Evolutionary conservation across 2,888 invertebrate species (phyloP), one percentile per base, ranked within the genome.

Genomic region (Cephus rjabovi): DNA sequence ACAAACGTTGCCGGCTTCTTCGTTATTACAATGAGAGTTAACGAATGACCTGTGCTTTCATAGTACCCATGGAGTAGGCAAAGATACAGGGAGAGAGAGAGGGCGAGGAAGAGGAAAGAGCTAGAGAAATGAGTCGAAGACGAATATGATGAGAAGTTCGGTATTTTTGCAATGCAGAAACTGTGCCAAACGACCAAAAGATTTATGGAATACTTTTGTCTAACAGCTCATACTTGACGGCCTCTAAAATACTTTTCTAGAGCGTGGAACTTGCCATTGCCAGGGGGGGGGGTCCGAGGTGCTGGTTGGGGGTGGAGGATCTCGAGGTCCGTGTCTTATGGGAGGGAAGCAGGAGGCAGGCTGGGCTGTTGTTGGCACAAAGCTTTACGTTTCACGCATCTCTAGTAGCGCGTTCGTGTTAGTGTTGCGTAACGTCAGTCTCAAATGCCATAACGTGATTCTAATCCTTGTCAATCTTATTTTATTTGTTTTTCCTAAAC

Each of bases 171-270:
- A 79, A 79, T 78, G 33, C 79, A 73, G 80, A 77, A 80, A 77
- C 79, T 73, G 77, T 86, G 86, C 86, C 86, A 87, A 81, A 78
- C 83, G 75, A 71, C 79, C 31, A 76, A 77, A 75, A 83, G 83
- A 84, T 86, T 86, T 86, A 83, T 86, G 80, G 78, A 81, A 83
- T 81, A 80, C 80, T 84, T 85, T 86, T 83, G 84, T 84, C 81
- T 81, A 31, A n/a, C 34, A 34, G 74, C 31, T 6, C 15, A 70
- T 40, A 40, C n/a, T 3, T n/a, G 71, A 71, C 71, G 31, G 71
- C 34, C 33, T 74, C 23, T 33, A 74, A 35, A 35, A 74, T 74
- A 34, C 74, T 34, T 74, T 74, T 74, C 74, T 15, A 34, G 74
- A 74, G 12, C 74, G 74, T 15, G 34, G 4, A 40, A 40, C 40